A percentile compares a stretch with the other conserved stretches of the same genome.
Conservation (phyloP, 2,113 vertebrate species). For the Dryoscopus gambensis region DNA sequence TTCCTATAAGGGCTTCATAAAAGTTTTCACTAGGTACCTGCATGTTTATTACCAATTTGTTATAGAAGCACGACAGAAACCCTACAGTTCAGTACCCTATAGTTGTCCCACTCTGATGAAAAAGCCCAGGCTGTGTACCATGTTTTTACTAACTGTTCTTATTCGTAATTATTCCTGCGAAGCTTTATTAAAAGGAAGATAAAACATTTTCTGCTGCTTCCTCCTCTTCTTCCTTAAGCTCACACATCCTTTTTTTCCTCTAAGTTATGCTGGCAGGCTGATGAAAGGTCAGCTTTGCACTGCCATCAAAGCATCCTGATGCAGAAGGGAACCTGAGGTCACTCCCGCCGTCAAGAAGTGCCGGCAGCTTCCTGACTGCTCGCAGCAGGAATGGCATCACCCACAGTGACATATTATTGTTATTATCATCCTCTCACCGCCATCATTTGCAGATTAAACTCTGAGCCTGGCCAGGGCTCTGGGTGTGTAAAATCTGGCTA, state of each 20-base stretch:
- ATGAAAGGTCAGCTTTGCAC: neutral
- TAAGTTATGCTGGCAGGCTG: neutral
- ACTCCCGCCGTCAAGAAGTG: fast-evolving
- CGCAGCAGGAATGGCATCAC: neutral
- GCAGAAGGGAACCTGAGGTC: neutral
- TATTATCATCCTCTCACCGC: neutral
- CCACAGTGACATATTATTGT: neutral
- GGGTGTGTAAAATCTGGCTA: neutral
- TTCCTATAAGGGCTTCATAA: neutral
- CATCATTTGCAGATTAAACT: neutral
- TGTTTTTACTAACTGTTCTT: neutral
- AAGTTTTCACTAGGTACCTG: neutral
- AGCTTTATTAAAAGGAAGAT: neutral
- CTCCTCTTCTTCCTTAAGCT: neutral
- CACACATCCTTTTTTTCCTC: neutral
- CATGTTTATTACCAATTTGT: neutral
- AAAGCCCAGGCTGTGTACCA: fast-evolving
- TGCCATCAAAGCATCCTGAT: neutral
- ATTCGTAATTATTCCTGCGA: neutral
- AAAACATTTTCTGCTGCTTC: neutral
- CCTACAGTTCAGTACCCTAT: neutral
- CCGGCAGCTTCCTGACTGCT: neutral
- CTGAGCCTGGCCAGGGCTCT: neutral
- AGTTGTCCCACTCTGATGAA: neutral
- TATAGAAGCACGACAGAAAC: neutral